phyloP scores from a whole-genome alignment of 2,888 invertebrate species.

The Apodemia zela region DNA sequence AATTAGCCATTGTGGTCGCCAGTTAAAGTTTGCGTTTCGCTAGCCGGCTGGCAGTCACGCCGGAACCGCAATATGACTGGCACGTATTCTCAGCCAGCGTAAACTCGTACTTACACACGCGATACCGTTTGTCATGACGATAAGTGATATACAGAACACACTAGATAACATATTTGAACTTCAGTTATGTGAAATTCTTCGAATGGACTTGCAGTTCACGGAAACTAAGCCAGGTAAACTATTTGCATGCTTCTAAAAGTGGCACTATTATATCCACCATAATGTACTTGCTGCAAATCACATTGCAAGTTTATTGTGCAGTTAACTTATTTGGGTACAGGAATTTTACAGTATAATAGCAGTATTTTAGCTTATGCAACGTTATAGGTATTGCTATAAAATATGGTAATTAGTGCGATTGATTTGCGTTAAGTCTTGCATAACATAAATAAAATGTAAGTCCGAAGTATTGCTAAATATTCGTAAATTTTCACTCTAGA shows the following conservation, averaged over 20 bases:
- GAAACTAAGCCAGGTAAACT: slow-evolving; percentile 63
- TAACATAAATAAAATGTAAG: slow-evolving; percentile 27
- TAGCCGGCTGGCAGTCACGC: slow-evolving; percentile 65
- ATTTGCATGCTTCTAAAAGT: slow-evolving; percentile 66
- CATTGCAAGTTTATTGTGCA: slow-evolving; percentile 28
- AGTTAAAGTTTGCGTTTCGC: slow-evolving; percentile 67
- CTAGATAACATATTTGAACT: slow-evolving; percentile 51
- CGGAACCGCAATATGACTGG: slow-evolving; percentile 50
- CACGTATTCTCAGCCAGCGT: slow-evolving; percentile 45
- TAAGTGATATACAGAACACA: slow-evolving; percentile 60
- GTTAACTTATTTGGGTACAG: slow-evolving; percentile 28
- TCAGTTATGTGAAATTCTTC: slow-evolving; percentile 53
- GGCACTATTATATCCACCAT: slow-evolving; percentile 46
- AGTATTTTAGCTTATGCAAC: neutral
- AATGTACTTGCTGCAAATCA: slow-evolving; percentile 33
- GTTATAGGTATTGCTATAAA: neutral
- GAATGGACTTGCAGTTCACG: slow-evolving; percentile 38
- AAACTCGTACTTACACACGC: slow-evolving; percentile 41
- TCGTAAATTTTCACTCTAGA: neutral
- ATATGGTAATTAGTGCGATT: slow-evolving; percentile 27
- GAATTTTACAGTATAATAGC: neutral
- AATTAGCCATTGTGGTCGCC: slow-evolving; percentile 76
- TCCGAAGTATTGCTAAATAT: neutral
- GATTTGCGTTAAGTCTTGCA: slow-evolving; percentile 30
- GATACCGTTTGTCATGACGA: slow-evolving; percentile 60